A percentile compares a stretch with the other conserved stretches of the same genome.
Evolutionary conservation across 2,888 invertebrate genomes (phyloP).

Genomic region (Baccha elongata): DNA sequence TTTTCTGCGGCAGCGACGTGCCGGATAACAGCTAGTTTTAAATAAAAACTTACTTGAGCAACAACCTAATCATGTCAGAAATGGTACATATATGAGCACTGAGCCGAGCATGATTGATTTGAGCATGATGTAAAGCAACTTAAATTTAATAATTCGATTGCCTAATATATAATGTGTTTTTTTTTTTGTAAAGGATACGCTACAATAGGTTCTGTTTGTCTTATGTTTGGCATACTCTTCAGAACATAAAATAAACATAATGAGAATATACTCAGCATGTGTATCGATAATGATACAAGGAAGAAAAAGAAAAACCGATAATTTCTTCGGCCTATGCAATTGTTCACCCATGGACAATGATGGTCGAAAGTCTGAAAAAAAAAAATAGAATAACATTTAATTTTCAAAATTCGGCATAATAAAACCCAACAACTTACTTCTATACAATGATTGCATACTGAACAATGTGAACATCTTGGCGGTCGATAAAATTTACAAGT

Average conservation of each 20-base stretch:
- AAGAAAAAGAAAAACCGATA: slow-evolving; percentile 99
- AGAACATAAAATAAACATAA: slow-evolving; percentile 96
- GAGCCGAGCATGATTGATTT: too few species aligned
- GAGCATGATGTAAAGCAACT: too few species aligned
- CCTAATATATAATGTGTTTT: too few species aligned
- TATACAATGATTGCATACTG: slow-evolving; percentile 99
- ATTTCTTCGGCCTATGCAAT: slow-evolving; percentile 98
- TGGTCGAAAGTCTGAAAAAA: slow-evolving; percentile 97
- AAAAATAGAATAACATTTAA: slow-evolving; percentile 10
- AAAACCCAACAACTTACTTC: slow-evolving; percentile 88
- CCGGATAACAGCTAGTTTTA: too few species aligned
- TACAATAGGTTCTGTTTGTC: slow-evolving; percentile 91
- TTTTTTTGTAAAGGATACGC: slow-evolving; percentile 89
- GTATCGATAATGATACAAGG: slow-evolving; percentile 96
- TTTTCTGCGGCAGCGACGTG: too few species aligned
- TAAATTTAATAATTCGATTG: too few species aligned
- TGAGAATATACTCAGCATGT: slow-evolving; percentile 98
- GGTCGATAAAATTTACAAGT: slow-evolving; percentile 99
- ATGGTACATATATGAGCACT: too few species aligned
- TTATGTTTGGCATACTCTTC: slow-evolving; percentile 90
- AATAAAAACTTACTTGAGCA: too few species aligned
- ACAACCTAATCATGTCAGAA: too few species aligned
- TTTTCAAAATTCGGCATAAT: too few species aligned
- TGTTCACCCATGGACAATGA: slow-evolving; percentile 99
- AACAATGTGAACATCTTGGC: slow-evolving; percentile 99